These are phyloP conservation scores for Magallana ariakensis DNA, from an alignment of 1,140 invertebrate genomes.

Conservation along the genomic window DNA sequence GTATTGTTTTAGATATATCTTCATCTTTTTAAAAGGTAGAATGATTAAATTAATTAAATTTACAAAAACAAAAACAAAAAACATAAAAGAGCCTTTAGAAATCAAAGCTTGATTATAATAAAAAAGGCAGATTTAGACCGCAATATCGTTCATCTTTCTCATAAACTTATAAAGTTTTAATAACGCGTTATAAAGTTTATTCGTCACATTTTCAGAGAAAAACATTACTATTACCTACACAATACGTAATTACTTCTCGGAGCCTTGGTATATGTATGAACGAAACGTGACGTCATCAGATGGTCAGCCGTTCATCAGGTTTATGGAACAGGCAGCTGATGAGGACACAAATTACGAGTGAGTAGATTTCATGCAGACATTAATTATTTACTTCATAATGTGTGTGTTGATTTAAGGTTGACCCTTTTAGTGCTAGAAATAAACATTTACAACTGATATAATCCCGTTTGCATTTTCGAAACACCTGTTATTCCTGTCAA, in stretches of 20 bases:
- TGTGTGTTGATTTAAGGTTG: not conserved
- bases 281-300: not conserved
- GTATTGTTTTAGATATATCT: not conserved
- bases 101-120: not conserved
- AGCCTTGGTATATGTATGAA: constrained; percentile 7
- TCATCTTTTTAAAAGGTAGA: not conserved
- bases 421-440: not conserved
- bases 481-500: not conserved
- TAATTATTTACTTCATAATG: not conserved
- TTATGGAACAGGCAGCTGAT: constrained; percentile 32
- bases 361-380: not conserved
- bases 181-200: too few relatives aligned
- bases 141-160: too few relatives aligned
- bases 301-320: constrained; percentile 9
- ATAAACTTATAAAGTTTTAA: too few relatives aligned
- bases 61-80: not conserved
- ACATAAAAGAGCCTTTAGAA: not conserved
- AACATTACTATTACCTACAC: constrained; percentile 16
- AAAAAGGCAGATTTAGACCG: not conserved
- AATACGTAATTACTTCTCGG: not conserved
- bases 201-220: not conserved
- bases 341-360: constrained; percentile 19
- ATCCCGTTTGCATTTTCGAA: not conserved
- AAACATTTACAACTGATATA: not conserved
- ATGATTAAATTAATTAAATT: not conserved